Percentiles rank a stretch among this genome's conserved stretches.
These are phyloP conservation scores for Musca vetustissima DNA, from an alignment of 1,140 invertebrate genomes.

Conservation along the genomic window DNA sequence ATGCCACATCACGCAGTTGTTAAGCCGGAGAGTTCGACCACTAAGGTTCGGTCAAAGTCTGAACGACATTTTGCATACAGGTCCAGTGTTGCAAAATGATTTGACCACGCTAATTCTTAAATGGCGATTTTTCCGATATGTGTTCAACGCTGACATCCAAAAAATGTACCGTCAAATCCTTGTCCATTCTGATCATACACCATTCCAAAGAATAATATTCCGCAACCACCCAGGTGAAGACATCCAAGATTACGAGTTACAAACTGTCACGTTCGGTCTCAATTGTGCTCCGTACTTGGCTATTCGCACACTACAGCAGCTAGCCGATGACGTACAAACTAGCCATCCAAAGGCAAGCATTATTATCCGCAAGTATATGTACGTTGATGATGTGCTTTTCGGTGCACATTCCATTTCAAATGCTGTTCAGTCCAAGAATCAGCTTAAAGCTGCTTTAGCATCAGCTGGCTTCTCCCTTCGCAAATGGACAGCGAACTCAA, in stretches of 20 bases:
- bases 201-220: background rate
- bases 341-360: background rate
- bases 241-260: no score
- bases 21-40: constrained; percentile 31
- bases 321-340: no score
- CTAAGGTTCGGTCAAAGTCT: background rate
- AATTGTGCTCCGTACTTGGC: background rate
- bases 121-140: background rate
- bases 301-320: no score
- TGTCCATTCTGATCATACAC: background rate
- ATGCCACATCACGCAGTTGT: constrained; percentile 43
- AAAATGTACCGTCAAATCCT: background rate
- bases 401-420: background rate
- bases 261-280: background rate
- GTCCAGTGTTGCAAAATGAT: constrained; percentile 2
- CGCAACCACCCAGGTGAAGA: background rate
- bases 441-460: background rate
- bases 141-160: constrained; percentile 12
- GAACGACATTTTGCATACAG: constrained; percentile 4
- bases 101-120: background rate
- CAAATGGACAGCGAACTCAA: constrained; percentile 25
- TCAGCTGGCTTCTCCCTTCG: background rate
- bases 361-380: background rate
- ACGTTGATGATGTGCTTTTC: constrained; percentile 21
- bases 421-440: background rate